Evolutionary conservation across 2,797 vertebrate genomes (phyloP).

Genomic region (Halcyon chelicuti): DNA sequence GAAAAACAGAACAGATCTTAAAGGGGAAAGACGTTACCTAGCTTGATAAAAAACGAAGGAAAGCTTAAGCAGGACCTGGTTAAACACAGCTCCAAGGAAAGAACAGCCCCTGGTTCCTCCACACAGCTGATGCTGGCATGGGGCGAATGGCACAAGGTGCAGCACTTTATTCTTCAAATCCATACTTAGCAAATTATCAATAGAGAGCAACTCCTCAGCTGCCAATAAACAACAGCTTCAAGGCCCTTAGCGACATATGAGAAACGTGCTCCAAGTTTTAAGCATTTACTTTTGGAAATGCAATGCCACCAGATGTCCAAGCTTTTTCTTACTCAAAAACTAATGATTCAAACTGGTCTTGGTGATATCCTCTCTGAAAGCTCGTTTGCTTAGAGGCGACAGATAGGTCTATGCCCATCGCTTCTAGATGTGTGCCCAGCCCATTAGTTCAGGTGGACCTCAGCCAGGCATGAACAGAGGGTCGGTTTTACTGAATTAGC

Average conservation of each 20-base stretch:
- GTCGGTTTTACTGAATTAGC: background rate
- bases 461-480: background rate
- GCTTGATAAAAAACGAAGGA: background rate
- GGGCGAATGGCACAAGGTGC: rapidly evolving
- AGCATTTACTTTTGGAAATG: background rate
- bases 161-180: background rate
- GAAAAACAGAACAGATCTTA: slow-evolving; percentile 24
- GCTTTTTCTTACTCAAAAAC: slow-evolving; percentile 1
- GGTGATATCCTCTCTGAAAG: background rate
- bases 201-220: background rate
- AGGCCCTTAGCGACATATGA: rapidly evolving
- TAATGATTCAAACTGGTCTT: background rate
- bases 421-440: background rate
- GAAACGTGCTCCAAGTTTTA: background rate
- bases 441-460: background rate
- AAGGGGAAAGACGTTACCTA: background rate
- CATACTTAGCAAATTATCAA: background rate
- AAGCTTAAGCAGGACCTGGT: background rate
- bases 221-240: background rate
- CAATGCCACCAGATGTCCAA: background rate
- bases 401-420: background rate
- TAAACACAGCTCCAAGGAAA: background rate
- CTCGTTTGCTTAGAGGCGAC: background rate
- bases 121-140: rapidly evolving
- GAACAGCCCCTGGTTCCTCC: background rate